Base-by-base conservation (phyloP, 2,113 vertebrate species). In the Salvelinus alpinus region DNA sequence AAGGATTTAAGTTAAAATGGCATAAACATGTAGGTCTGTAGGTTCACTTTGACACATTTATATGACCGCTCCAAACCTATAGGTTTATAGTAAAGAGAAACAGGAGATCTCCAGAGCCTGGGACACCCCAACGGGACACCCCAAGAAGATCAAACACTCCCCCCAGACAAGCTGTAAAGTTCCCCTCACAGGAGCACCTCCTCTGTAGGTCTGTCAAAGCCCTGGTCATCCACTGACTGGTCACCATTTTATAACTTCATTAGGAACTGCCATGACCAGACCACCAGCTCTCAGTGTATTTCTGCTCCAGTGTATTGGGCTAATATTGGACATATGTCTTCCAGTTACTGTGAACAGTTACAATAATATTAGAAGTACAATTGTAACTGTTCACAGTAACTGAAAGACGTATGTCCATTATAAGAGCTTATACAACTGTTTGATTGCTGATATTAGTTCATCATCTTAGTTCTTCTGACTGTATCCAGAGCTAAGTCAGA, bases 51-150 rank as follows among this genome's bases (percentile, higher is more conserved):
- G 38, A 44, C 38, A 2, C 38, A 44, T 44, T 44, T 44, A 44
- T 16, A 14, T 16, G 48, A 11, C 48, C 4, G 0, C 18, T 60
- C 4, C 16, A 12, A 22, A 60, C 59, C 59, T 22, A n/a, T 20
- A 14, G 13, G 66, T 71, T 47, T 79, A 22, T 22, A n/a, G 16
- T 80, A 71, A 74, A 47, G 66, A 65, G 76, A 29, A 54, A 34
- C 51, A 71, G 54, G 25, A 16, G n/a, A 12, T 38, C 48, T 13
- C 29, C 67, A 68, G n/a, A 18, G 29, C 64, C 16, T 76, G 47
- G 79, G 83, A 76, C 80, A 81, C 82, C 80, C 82, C 71, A 77
- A 3, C 0, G 34, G 34, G 34, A 34, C 34, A 34, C 38, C 38
- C 38, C 38, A 73, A 29, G 69, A 73, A 65, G 71, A 73, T 84